These are phyloP conservation scores for Leptoclinus maculatus DNA, from an alignment of 2,797 vertebrate genomes.

Conservation along the genomic window DNA sequence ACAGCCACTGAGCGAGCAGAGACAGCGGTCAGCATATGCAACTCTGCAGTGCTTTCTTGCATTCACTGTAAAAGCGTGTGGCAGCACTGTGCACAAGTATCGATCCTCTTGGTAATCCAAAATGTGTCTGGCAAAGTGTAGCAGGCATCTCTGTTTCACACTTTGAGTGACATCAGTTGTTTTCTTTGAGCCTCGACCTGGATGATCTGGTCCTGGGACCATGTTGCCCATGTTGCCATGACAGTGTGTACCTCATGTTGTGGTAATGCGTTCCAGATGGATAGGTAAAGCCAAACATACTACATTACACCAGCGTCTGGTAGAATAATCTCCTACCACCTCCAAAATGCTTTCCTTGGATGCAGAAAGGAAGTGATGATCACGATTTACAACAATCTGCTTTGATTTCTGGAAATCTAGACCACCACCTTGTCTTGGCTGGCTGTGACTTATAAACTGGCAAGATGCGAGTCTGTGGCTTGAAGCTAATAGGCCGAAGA, in stretches of 20 bases:
- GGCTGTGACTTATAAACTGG: constrained; percentile 72
- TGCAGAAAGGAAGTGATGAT: constrained; percentile 78
- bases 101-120: constrained; percentile 21
- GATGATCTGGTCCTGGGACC: constrained; percentile 40
- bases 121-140: constrained; percentile 21
- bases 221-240: constrained; percentile 71
- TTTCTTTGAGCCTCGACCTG: constrained; percentile 59
- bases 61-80: not conserved
- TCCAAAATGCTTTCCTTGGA: constrained; percentile 80
- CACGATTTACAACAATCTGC: constrained; percentile 77
- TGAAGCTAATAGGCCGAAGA: constrained; percentile 68
- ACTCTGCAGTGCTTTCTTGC: constrained; percentile 13
- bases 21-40: not conserved
- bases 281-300: constrained; percentile 78
- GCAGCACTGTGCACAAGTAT: constrained; percentile 5
- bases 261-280: constrained; percentile 79
- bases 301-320: constrained; percentile 72
- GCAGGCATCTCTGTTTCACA: constrained; percentile 20
- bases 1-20: constrained; percentile 37
- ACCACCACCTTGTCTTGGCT: constrained; percentile 80
- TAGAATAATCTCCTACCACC: constrained; percentile 76
- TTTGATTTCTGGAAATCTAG: constrained; percentile 81
- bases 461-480: constrained; percentile 69
- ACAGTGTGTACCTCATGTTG: constrained; percentile 62
- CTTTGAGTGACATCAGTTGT: constrained; percentile 63